Percentiles rank a stretch among this genome's conserved stretches.
These are phyloP conservation scores for Montipora efflorescens DNA, from an alignment of 64 coral and sea anemone genomes.

Conservation along the genomic window DNA sequence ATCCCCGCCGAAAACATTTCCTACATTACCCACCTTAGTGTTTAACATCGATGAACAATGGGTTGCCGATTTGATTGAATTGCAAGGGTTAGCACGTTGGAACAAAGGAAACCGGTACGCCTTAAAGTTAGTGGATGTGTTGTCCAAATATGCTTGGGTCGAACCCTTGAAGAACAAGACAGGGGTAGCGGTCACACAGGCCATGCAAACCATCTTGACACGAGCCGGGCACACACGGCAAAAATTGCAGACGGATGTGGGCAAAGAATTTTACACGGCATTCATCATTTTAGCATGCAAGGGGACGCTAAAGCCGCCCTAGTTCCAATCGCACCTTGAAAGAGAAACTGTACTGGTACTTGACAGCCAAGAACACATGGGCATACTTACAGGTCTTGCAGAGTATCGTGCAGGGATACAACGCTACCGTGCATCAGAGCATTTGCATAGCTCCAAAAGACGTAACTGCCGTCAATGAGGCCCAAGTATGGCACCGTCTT, in stretches of 20 bases:
- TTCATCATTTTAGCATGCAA: conserved; percentile 13
- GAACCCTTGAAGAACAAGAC: conserved; percentile 2
- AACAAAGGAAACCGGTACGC: not conserved
- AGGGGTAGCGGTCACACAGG: not conserved
- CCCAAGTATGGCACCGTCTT: conserved; percentile 5
- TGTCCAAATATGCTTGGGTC: conserved; percentile 30
- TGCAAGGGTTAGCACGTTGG: not conserved
- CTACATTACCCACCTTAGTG: not conserved
- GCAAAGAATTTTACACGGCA: not conserved
- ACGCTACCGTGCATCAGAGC: conserved; percentile 1
- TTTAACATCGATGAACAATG: conserved; percentile 12
- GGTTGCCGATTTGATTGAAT: conserved; percentile 1
- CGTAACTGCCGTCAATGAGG: not conserved
- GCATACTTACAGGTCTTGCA: not conserved
- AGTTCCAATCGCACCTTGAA: conserved; percentile 31
- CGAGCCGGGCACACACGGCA: not conserved
- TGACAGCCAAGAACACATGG: conserved; percentile 43
- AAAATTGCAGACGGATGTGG: no score
- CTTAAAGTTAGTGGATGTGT: conserved; percentile 1
- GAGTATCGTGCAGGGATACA: conserved; percentile 38
- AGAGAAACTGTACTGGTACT: conserved; percentile 27
- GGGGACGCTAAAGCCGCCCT: conserved; percentile 40
- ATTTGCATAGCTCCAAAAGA: not conserved
- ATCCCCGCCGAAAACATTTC: not conserved
- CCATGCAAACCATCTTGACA: not conserved